Conservation (phyloP, 1,140 invertebrate species). For the Reticulitermes speratus region DNA sequence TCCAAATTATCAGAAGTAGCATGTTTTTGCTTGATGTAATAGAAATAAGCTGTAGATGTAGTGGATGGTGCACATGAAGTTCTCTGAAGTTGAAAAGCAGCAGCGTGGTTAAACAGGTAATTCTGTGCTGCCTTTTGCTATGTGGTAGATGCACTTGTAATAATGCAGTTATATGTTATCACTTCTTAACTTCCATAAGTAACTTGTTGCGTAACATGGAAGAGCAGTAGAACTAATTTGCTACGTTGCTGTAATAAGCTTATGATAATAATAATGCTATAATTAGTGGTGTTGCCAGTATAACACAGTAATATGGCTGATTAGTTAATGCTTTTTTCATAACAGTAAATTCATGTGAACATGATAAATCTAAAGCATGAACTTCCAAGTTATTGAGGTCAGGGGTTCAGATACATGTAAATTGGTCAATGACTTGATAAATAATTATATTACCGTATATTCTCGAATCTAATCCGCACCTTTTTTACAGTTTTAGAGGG, state of each 20-base stretch:
- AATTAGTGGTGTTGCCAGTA: not conserved
- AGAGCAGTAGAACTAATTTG: not conserved
- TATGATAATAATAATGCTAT: not conserved
- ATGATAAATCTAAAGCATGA: no score
- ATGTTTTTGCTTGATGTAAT: constrained; percentile 15
- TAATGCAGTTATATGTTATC: not conserved
- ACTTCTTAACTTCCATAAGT: not conserved
- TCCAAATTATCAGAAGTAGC: no score
- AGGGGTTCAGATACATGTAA: no score
- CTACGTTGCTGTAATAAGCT: not conserved
- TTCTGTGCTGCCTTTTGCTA: not conserved
- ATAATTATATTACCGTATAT: no score
- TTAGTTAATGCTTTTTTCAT: not conserved
- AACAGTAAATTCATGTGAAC: not conserved
- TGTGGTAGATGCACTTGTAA: not conserved
- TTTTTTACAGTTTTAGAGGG: no score
- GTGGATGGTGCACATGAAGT: not conserved
- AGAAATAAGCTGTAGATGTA: not conserved
- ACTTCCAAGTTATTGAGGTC: no score
- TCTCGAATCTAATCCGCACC: no score
- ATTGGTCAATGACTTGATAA: no score
- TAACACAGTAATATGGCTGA: not conserved
- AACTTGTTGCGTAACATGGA: not conserved
- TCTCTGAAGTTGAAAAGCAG: not conserved
- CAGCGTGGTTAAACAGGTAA: not conserved